phyloP scores from a whole-genome alignment of 1,140 invertebrate genomes.

The Bombus difficillimus region DNA sequence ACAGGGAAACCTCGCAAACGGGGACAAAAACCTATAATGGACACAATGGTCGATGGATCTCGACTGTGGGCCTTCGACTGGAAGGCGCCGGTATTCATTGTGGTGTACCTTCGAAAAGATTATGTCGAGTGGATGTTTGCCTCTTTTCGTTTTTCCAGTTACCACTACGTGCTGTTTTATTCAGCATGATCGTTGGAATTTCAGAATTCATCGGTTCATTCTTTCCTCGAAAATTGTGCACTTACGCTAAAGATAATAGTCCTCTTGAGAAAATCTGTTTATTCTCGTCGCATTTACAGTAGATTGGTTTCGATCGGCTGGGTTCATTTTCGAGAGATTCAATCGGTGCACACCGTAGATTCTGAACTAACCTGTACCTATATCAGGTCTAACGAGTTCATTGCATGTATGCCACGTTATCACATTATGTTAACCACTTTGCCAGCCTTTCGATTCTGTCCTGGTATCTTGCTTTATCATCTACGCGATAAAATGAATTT shows the following conservation, averaged over 20 bases:
- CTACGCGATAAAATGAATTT: neutral
- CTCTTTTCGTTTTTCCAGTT: conserved; percentile 38
- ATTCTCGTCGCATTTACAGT: neutral
- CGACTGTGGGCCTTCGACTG: conserved; percentile 51
- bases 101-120: conserved; percentile 64
- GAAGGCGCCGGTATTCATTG: conserved; percentile 68
- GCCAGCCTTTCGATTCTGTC: neutral
- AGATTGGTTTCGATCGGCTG: neutral
- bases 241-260: neutral
- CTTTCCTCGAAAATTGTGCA: neutral
- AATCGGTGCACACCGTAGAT: conserved; percentile 11
- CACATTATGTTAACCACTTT: conserved; percentile 17
- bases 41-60: conserved; percentile 68
- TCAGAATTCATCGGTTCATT: neutral
- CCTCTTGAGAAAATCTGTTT: neutral
- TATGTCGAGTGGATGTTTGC: conserved; percentile 69
- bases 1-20: conserved; percentile 50
- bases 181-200: neutral
- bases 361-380: conserved; percentile 24
- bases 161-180: neutral
- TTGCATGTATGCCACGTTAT: conserved; percentile 26
- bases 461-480: neutral
- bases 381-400: conserved; percentile 54
- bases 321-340: neutral
- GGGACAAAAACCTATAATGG: conserved; percentile 67